Base-by-base conservation (phyloP, 2,888 invertebrate genomes). In the Drosophila prostipennis region DNA sequence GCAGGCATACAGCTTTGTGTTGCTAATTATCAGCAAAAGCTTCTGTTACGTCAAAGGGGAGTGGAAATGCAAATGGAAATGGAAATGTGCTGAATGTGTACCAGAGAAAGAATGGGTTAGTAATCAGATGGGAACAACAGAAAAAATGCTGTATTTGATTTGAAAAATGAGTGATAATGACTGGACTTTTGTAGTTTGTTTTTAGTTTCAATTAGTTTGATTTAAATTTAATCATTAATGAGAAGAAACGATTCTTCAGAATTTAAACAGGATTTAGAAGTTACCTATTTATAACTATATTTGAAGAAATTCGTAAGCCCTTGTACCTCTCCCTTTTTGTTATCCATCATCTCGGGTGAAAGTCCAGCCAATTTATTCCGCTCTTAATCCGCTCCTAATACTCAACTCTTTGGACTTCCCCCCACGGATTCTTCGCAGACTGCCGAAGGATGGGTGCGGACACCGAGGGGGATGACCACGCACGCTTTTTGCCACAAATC, bases 401-500 rank as follows among this genome's bases (percentile, higher is more conserved):
- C 65, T 46, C 60, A 53, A 65, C 70, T 69, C 78, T 55, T 55
- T 59, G 61, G 67, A 34, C 56, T 48, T 53, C 54, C 49, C 64
- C 52, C 46, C 54, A 10, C 32, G 59, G 65, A 53, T 49, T 64
- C 65, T 55, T 43, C 48, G 52, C 43, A 8, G 37, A 65, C 52
- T 57, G 43, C 58, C 42, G 26, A 36, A 53, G 14, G 23, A 43
- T 49, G 37, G 54, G 10, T 42, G 39, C 65, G 16, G 26, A 14
- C 37, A 49, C 43, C 59, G 60, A 58, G 63, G 74, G 56, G 71
- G 72, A 77, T 79, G 74, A 72, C 72, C 75, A 82, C 80, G 78
- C 80, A 80, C 84, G 82, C 80, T 80, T 83, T 84, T 83, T 81
- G 80, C 84, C 77, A 82, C 86, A 84, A 80, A 81, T 83, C 76